A percentile compares a stretch with the other conserved stretches of the same genome.
These are phyloP conservation scores for Augiades crinisus DNA, from an alignment of 2,888 invertebrate genomes.

Conservation along the genomic window DNA sequence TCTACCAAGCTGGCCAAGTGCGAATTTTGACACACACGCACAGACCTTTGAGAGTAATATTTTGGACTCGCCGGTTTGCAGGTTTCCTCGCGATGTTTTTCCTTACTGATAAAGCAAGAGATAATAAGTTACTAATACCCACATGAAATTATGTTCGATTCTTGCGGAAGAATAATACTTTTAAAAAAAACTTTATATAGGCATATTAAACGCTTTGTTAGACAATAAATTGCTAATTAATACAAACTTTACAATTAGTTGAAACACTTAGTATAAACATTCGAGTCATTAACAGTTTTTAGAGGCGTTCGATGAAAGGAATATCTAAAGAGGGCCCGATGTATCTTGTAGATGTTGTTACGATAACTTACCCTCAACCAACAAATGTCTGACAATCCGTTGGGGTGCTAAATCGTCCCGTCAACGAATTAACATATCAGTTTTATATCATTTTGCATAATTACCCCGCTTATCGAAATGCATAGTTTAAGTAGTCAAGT, in stretches of 20 bases:
- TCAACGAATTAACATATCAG: constrained; percentile 69
- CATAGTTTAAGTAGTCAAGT: constrained; percentile 1
- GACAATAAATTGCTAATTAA: constrained; percentile 35
- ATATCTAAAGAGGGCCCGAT: constrained; percentile 40
- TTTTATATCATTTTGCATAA: constrained; percentile 70
- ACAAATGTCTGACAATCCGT: constrained; percentile 54
- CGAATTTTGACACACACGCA: no score
- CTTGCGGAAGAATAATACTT: no score
- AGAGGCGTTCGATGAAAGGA: constrained; percentile 55
- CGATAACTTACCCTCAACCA: constrained; percentile 58
- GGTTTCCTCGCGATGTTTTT: no score
- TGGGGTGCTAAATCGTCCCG: constrained; percentile 74
- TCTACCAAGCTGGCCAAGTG: no score
- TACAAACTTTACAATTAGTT: constrained; percentile 38
- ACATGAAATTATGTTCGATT: no score
- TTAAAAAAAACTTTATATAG: no score
- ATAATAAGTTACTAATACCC: no score
- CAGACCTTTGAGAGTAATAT: no score
- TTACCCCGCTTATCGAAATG: constrained; percentile 35
- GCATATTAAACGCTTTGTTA: neutral
- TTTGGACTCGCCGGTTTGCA: no score
- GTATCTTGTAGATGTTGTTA: constrained; percentile 45
- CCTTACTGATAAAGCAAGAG: no score
- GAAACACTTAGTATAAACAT: constrained; percentile 41
- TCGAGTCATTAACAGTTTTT: constrained; percentile 49